A percentile compares a stretch with the other conserved stretches of the same genome.
These are phyloP conservation scores for Patella depressa DNA, from an alignment of 2,888 invertebrate species.

Conservation along the genomic window DNA sequence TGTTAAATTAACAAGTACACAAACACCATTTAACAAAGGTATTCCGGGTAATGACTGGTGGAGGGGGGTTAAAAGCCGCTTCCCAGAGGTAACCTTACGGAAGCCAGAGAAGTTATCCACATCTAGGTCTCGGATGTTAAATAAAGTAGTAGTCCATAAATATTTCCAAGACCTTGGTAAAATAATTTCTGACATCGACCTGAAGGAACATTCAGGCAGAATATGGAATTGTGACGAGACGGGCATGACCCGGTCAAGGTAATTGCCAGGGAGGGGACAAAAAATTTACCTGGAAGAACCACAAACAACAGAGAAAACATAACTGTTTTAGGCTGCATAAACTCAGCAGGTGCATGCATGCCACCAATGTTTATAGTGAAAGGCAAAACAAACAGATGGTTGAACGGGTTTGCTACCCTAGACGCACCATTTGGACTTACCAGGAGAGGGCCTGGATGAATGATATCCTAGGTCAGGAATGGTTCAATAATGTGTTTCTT, in stretches of 20 bases:
- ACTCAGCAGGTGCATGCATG: conserved; percentile 4
- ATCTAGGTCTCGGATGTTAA: background rate
- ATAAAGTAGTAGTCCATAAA: background rate
- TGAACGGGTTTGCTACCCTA: background rate
- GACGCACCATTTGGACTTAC: conserved; percentile 6
- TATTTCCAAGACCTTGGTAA: background rate
- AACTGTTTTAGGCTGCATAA: conserved; percentile 17
- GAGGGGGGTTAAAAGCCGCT: background rate
- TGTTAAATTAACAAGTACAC: background rate
- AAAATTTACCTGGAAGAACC: background rate
- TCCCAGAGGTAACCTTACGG: background rate
- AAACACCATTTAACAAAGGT: background rate
- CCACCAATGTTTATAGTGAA: conserved; percentile 5
- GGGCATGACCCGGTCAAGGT: conserved; percentile 14
- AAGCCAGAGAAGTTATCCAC: background rate
- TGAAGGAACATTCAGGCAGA: background rate
- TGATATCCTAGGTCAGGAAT: background rate
- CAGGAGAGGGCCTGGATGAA: conserved; percentile 12
- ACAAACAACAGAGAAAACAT: conserved; percentile 13
- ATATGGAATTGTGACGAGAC: conserved; percentile 16
- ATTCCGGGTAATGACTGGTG: background rate
- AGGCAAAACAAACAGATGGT: background rate
- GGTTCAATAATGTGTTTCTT: background rate
- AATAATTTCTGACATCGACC: conserved; percentile 1
- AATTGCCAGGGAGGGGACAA: conserved; percentile 10